phyloP scores from a whole-genome alignment of 1,140 invertebrate genomes.

The Pachypeltis micranthus region DNA sequence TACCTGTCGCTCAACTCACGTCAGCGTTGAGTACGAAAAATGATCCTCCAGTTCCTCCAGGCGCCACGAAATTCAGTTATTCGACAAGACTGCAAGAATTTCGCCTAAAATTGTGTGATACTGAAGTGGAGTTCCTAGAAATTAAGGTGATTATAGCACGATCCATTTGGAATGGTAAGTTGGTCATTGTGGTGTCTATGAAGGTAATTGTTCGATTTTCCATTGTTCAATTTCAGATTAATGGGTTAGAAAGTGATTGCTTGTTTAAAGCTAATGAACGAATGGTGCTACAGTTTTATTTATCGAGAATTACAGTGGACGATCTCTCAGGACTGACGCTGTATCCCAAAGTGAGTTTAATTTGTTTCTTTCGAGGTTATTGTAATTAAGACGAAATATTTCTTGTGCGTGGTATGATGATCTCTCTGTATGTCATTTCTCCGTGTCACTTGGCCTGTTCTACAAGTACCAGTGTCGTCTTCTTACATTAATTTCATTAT shows the following conservation, averaged over 20 bases:
- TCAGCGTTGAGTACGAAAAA: constrained; percentile 28
- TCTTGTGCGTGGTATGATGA: too few relatives aligned
- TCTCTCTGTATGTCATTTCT: too few relatives aligned
- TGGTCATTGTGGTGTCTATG: too few relatives aligned
- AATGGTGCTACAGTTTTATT: constrained; percentile 55
- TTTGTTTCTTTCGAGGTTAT: background rate
- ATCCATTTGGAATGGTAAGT: too few relatives aligned
- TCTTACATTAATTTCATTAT: too few relatives aligned
- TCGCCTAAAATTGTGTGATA: constrained; percentile 49
- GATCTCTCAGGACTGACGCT: constrained; percentile 63
- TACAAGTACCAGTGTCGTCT: too few relatives aligned
- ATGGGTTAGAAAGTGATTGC: constrained; percentile 58
- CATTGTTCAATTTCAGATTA: constrained; percentile 29
- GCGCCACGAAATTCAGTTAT: constrained; percentile 65
- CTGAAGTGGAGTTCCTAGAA: constrained; percentile 55
- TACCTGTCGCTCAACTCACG: background rate
- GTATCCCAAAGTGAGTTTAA: constrained; percentile 52
- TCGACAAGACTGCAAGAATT: constrained; percentile 53
- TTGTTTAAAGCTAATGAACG: constrained; percentile 67
- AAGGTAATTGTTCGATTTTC: background rate
- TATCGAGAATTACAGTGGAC: constrained; percentile 53
- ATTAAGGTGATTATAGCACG: too few relatives aligned
- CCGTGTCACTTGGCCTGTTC: too few relatives aligned
- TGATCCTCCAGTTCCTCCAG: constrained; percentile 56
- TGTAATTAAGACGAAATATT: too few relatives aligned